Conservation (phyloP, 2,888 invertebrate species). For the Troides oblongomaculatus region DNA sequence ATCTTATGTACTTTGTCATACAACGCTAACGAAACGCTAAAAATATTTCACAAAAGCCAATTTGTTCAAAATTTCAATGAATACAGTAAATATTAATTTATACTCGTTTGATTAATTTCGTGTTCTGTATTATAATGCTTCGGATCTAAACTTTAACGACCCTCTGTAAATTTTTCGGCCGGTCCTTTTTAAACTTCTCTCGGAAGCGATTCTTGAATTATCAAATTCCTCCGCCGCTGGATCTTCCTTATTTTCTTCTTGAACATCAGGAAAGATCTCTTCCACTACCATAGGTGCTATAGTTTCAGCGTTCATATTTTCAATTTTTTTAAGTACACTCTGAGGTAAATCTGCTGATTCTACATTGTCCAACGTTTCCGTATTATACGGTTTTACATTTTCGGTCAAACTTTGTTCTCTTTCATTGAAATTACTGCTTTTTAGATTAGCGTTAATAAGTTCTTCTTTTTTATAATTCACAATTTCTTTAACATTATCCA, state of each 20-base stretch:
- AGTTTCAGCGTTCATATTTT: conserved; percentile 27
- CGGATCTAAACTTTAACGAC: conserved; percentile 53
- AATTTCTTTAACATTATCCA: conserved; percentile 33
- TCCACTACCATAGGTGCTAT: conserved; percentile 27
- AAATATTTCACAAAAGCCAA: not conserved
- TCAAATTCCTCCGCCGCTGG: conserved; percentile 30
- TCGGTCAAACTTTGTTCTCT: not conserved
- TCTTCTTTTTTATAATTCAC: conserved; percentile 37
- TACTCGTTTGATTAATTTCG: not conserved
- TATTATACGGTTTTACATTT: conserved; percentile 7
- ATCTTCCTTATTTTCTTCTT: conserved; percentile 31
- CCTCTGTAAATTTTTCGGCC: conserved; percentile 51
- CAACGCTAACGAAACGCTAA: not conserved
- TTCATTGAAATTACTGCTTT: conserved; percentile 36
- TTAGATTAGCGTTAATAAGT: conserved; percentile 33
- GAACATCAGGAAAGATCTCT: conserved; percentile 28
- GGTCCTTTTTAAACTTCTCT: conserved; percentile 54
- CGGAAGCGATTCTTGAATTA: conserved; percentile 51
- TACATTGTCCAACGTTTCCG: conserved; percentile 2
- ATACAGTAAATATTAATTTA: conserved; percentile 10
- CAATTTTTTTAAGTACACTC: conserved; percentile 17
- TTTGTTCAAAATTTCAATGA: not conserved
- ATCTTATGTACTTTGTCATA: too few species aligned
- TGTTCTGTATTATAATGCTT: conserved; percentile 38
- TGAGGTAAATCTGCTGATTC: conserved; percentile 8